Conservation (phyloP, 2,113 vertebrate genomes). For the Cynocephalus volans region DNA sequence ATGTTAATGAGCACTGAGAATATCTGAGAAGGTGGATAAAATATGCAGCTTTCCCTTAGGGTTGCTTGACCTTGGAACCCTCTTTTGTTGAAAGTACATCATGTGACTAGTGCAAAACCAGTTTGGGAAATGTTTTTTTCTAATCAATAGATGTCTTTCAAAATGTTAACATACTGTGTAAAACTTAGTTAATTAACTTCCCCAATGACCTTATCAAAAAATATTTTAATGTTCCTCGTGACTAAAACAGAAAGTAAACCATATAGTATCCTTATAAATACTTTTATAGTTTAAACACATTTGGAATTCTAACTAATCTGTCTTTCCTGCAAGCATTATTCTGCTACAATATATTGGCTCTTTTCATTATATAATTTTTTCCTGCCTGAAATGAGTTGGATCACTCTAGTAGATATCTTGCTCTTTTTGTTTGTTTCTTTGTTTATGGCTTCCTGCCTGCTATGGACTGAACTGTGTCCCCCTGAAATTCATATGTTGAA, state of each 20-base stretch:
- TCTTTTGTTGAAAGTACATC: background rate
- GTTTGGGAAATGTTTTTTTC: background rate
- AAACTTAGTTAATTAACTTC: slow-evolving; percentile 35
- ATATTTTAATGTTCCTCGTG: background rate
- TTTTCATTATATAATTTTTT: background rate
- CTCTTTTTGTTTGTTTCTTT: background rate
- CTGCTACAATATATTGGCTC: background rate
- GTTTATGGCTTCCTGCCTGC: background rate
- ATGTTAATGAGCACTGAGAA: background rate
- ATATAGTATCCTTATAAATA: background rate
- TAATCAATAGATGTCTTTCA: slow-evolving; percentile 8
- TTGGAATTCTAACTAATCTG: background rate
- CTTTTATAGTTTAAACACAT: background rate
- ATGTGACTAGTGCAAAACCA: background rate
- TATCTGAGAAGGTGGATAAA: background rate
- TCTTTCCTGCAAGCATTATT: background rate
- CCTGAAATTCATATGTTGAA: background rate
- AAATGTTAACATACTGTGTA: slow-evolving; percentile 14
- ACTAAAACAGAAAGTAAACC: background rate
- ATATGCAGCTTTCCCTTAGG: background rate
- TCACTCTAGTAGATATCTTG: background rate
- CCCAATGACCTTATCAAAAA: background rate
- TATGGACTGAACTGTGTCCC: background rate
- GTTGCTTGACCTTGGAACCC: background rate
- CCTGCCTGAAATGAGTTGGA: background rate